These are phyloP conservation scores for Zaprionus ornatus DNA, from an alignment of 1,140 invertebrate species.

Conservation along the genomic window DNA sequence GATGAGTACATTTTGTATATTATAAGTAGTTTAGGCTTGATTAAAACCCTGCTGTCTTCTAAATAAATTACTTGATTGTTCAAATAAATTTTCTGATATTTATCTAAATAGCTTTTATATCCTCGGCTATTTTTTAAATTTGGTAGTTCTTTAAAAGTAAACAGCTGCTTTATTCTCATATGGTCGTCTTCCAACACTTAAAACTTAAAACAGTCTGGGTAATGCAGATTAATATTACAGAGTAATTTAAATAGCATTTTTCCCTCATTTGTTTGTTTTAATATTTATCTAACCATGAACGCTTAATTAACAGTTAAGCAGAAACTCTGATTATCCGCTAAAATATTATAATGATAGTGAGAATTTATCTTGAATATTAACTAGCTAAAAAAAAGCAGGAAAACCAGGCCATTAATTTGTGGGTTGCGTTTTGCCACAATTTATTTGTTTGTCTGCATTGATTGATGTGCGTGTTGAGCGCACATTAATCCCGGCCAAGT, in stretches of 20 bases:
- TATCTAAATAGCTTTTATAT: not conserved
- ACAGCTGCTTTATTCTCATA: too few relatives aligned
- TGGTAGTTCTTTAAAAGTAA: not conserved
- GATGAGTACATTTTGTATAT: not conserved
- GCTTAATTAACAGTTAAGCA: not conserved
- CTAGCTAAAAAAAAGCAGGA: not conserved
- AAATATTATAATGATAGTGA: not conserved
- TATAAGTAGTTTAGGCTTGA: not conserved
- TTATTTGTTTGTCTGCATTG: not conserved
- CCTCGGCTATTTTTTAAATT: too few relatives aligned
- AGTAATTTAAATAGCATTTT: not conserved
- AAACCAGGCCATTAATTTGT: not conserved
- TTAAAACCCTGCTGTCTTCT: not conserved
- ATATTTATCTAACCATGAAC: not conserved
- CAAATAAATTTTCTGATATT: not conserved
- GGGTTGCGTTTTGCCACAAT: not conserved
- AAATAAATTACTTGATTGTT: not conserved
- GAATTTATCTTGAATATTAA: slow-evolving; percentile 2
- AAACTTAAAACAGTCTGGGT: too few relatives aligned
- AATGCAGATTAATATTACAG: too few relatives aligned
- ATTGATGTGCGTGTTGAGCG: slow-evolving; percentile 1
- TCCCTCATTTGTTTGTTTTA: not conserved
- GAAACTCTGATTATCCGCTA: not conserved
- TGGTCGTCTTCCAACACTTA: too few relatives aligned
- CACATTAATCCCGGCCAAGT: not conserved